Percentiles rank a stretch among this genome's conserved stretches.
Conservation (phyloP, 2,113 vertebrate genomes). For the Nothocercus julius region DNA sequence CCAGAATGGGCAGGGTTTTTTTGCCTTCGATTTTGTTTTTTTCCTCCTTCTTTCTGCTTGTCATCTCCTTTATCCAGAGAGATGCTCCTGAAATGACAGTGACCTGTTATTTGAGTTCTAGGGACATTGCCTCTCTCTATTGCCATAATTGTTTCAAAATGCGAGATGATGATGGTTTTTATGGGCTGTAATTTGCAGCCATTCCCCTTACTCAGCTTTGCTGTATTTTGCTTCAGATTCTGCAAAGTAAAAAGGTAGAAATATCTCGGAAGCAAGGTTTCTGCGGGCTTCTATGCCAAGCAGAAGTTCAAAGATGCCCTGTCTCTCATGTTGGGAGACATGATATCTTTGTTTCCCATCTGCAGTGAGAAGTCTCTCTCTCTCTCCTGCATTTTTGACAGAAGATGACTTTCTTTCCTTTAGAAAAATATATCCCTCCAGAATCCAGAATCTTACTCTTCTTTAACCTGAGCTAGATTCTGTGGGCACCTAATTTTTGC, state of each 20-base stretch:
- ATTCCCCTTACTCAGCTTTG: background rate
- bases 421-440: background rate
- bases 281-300: background rate
- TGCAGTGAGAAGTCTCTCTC: background rate
- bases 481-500: background rate
- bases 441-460: background rate
- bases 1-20: background rate
- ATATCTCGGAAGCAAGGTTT: background rate
- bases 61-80: background rate
- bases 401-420: background rate
- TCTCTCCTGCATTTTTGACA: background rate
- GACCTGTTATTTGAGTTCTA: background rate
- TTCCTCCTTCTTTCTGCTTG: background rate
- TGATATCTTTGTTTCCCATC: background rate
- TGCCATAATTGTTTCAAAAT: background rate
- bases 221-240: background rate
- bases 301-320: background rate
- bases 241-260: background rate
- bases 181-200: background rate
- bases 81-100: background rate
- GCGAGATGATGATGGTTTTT: background rate
- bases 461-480: background rate
- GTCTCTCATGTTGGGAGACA: fast-evolving
- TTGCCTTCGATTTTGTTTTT: background rate
- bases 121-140: background rate